These are phyloP conservation scores for Nanorana parkeri DNA, from an alignment of 2,113 vertebrate species.

Conservation along the genomic window DNA sequence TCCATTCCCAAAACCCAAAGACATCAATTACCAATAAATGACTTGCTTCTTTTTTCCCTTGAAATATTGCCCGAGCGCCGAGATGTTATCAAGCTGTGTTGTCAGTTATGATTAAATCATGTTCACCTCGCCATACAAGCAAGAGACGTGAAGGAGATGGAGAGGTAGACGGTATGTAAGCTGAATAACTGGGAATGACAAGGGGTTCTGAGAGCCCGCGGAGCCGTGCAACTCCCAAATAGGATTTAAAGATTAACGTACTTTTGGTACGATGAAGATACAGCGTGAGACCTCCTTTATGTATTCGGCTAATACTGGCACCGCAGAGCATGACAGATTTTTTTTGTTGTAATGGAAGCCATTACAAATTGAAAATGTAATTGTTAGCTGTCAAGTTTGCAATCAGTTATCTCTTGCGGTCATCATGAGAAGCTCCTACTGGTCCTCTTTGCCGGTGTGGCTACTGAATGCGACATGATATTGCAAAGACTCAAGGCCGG, in stretches of 20 bases:
- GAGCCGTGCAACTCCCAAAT: not conserved
- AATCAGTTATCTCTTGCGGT: too few species aligned
- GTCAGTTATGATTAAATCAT: slow-evolving; percentile 34
- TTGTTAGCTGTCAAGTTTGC: too few species aligned
- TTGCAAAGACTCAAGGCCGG: too few species aligned
- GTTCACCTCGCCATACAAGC: slow-evolving; percentile 5
- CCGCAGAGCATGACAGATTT: too few species aligned
- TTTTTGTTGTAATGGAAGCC: too few species aligned
- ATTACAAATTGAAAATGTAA: too few species aligned
- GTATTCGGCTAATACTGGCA: too few species aligned
- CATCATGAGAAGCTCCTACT: too few species aligned
- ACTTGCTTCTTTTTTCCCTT: not conserved
- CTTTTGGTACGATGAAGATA: too few species aligned
- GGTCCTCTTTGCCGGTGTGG: too few species aligned
- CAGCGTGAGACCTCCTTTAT: too few species aligned
- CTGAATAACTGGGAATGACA: not conserved
- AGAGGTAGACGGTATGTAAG: not conserved
- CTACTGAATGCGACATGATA: too few species aligned
- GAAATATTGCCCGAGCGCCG: not conserved
- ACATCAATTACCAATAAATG: slow-evolving; percentile 13
- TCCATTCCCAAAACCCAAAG: not conserved
- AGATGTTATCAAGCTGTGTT: slow-evolving; percentile 20
- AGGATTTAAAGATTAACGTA: not conserved
- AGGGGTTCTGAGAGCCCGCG: not conserved
- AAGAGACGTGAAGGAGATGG: not conserved